Evolutionary conservation across 2,888 invertebrate species (phyloP), one percentile per base, ranked within the genome.

Genomic region (Temnothorax rugatulus): DNA sequence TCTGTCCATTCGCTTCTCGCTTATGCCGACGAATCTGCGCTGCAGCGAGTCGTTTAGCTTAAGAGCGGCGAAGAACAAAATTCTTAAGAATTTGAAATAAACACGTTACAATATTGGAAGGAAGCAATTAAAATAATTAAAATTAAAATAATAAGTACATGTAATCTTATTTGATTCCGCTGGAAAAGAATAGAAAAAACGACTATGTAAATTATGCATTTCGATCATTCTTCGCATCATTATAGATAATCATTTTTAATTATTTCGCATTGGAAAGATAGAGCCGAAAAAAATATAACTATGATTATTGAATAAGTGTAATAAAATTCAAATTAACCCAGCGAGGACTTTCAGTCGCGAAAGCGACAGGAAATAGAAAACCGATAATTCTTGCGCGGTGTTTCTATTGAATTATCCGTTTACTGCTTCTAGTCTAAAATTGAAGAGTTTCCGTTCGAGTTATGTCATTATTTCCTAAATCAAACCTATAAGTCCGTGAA

Each of bases 1-100:
- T 77, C 64, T 61, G 13, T 41, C 54, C 29, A 66, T 44, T 61
- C 61, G 71, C 47, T 57, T 79, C 79, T 82, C 82, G 61, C 25
- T 82, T 63, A 52, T 15, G 38, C 38, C 50, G 54, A 44, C 50
- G 29, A 59, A 44, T 82, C 38, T 41, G 61, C 29, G 38, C 59
- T 38, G 18, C 9, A 38, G 18, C 29, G 66, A 75, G 9, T 47
- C 34, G 47, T 47, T 75, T 64, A 47, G 13, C 44, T 61, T 29
- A 38, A 50, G 4, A 66, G 38, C 11, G 13, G 9, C 25, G 44
- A 47, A 9, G 0, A 59, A 44, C 4, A 0, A n/a, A 38, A 38
- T 76, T 2, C 34, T 50, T 5, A 7, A 50, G 47, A 64, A 47
- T 21, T 64, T 25, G 21, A 50, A 50, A 64, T 25, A 25, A 8